A percentile compares a stretch with the other conserved stretches of the same genome.
Evolutionary conservation across 1,140 invertebrate species (phyloP).

Genomic region (Macrobrachium nipponense): DNA sequence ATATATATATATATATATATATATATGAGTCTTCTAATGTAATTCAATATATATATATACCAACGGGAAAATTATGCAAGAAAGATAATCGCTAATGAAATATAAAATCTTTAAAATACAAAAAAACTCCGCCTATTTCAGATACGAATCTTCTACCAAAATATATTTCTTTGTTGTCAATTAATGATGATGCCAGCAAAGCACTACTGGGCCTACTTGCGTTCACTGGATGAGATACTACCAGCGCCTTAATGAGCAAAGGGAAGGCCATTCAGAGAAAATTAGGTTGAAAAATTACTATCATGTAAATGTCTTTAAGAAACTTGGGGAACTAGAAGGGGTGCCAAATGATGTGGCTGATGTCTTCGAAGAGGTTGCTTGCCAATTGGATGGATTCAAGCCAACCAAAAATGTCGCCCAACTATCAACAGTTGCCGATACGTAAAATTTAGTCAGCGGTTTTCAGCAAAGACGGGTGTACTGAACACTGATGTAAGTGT

Average conservation of each 20-base stretch:
- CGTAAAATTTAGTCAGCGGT: conserved; percentile 6
- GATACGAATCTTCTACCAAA: too few relatives aligned
- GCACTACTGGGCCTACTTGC: conserved; percentile 6
- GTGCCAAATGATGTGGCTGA: conserved; percentile 22
- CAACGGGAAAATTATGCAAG: too few relatives aligned
- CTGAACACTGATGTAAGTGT: conserved; percentile 29
- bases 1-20: too few relatives aligned
- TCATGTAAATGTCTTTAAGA: conserved; percentile 30
- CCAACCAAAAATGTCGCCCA: conserved; percentile 27
- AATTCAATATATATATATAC: too few relatives aligned
- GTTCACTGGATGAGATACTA: too few relatives aligned
- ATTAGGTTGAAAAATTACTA: conserved; percentile 9
- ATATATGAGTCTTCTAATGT: too few relatives aligned
- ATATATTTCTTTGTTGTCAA: too few relatives aligned
- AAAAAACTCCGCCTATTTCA: too few relatives aligned
- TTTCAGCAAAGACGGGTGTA: conserved; percentile 1
- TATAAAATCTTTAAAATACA: too few relatives aligned
- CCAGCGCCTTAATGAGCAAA: too few relatives aligned
- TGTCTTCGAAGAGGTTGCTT: conserved; percentile 21
- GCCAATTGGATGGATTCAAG: conserved; percentile 26
- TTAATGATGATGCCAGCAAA: conserved; percentile 16
- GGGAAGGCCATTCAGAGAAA: background rate
- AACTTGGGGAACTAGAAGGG: conserved; percentile 25
- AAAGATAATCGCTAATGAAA: too few relatives aligned
- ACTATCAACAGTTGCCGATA: conserved; percentile 30